phyloP scores from a whole-genome alignment of 2,113 vertebrate genomes.

The Colossoma macropomum region DNA sequence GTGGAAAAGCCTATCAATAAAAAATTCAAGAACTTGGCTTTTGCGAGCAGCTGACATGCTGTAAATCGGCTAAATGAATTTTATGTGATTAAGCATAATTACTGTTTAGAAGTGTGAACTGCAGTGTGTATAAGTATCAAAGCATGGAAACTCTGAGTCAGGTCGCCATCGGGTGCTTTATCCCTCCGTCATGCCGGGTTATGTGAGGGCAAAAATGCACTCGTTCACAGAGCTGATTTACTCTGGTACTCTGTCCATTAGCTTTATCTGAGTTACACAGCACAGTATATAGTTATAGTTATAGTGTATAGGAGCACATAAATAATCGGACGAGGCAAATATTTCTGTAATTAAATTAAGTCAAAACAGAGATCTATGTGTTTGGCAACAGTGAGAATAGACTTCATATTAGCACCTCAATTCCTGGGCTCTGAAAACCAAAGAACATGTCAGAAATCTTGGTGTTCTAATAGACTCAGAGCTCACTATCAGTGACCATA shows the following conservation, averaged over 20 bases:
- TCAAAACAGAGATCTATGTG: too few relatives aligned
- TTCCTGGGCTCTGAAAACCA: too few relatives aligned
- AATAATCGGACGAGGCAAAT: too few relatives aligned
- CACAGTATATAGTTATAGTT: too few relatives aligned
- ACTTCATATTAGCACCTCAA: too few relatives aligned
- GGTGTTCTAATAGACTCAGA: too few relatives aligned
- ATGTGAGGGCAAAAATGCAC: neutral
- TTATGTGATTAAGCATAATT: slow-evolving; percentile 20
- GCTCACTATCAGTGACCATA: too few relatives aligned
- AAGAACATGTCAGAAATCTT: too few relatives aligned
- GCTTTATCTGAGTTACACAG: too few relatives aligned
- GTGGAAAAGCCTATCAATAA: slow-evolving; percentile 17
- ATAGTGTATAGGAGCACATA: too few relatives aligned
- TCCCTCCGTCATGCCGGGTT: neutral
- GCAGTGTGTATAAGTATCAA: neutral
- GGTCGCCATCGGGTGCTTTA: neutral
- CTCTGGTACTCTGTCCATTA: neutral
- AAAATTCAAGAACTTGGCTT: slow-evolving; percentile 24
- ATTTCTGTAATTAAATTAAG: too few relatives aligned
- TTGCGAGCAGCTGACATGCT: slow-evolving; percentile 15
- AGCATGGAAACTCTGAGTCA: slow-evolving; percentile 5
- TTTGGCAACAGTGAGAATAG: too few relatives aligned
- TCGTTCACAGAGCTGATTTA: neutral
- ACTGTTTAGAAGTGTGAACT: slow-evolving; percentile 22
- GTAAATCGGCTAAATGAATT: slow-evolving; percentile 37